Conservation (phyloP, 1,140 invertebrate genomes). For the Nymphalis io region DNA sequence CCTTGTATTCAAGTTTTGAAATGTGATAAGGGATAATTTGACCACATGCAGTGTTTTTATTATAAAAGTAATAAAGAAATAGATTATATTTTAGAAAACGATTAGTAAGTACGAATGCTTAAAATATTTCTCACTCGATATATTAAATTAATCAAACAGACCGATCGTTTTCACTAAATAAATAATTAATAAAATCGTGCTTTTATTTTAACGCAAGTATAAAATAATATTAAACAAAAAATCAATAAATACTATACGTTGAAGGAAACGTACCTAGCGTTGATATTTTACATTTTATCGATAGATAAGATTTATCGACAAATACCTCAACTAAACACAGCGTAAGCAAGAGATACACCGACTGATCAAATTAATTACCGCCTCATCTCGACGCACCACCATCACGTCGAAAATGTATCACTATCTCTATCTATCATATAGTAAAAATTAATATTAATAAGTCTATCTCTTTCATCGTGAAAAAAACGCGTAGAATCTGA, state of each 20-base stretch:
- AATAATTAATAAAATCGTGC: no score
- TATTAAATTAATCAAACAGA: no score
- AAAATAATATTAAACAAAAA: no score
- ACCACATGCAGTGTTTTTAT: background rate
- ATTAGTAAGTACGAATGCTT: no score
- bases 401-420: constrained; percentile 55
- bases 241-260: no score
- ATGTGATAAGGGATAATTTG: constrained; percentile 8
- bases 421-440: constrained; percentile 49
- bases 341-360: constrained; percentile 52
- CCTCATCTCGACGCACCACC: constrained; percentile 66
- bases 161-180: no score
- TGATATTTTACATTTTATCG: background rate
- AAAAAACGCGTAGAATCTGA: constrained; percentile 58
- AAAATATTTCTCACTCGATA: no score
- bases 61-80: background rate
- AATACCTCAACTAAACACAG: constrained; percentile 49
- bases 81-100: no score
- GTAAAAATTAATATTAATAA: constrained; percentile 40
- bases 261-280: no score
- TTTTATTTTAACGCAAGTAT: no score
- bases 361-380: constrained; percentile 78
- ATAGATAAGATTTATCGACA: constrained; percentile 31
- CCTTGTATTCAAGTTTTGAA: constrained; percentile 17
- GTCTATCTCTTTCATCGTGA: constrained; percentile 44